Conservation (phyloP, 2,888 invertebrate genomes). For the Eulithis prunata region DNA sequence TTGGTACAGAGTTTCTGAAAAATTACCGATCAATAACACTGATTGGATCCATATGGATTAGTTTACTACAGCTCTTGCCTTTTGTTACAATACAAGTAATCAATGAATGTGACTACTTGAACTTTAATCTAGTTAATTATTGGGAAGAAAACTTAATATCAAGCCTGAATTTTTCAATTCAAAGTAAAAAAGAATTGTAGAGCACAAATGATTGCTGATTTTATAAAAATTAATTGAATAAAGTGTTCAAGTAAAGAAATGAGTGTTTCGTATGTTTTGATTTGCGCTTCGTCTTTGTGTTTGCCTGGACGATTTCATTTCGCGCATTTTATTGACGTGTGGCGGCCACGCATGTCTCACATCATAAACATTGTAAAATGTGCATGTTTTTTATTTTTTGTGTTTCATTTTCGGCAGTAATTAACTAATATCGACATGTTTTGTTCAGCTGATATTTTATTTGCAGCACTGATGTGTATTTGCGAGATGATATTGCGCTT, state of each 20-base stretch:
- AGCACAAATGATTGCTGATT: background rate
- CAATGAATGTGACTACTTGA: no score
- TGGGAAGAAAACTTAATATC: background rate
- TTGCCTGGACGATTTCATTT: slow-evolving; percentile 48
- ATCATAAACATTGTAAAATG: background rate
- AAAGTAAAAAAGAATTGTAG: no score
- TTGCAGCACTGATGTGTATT: slow-evolving; percentile 6
- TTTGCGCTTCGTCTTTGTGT: slow-evolving; percentile 55
- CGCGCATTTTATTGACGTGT: slow-evolving; percentile 33
- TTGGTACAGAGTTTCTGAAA: no score
- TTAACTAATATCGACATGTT: background rate
- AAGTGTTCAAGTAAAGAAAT: slow-evolving; percentile 52
- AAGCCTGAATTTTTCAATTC: no score
- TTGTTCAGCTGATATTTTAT: background rate
- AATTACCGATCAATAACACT: no score
- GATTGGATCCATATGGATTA: no score
- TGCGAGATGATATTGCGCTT: background rate
- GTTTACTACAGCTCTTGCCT: no score
- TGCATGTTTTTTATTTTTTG: slow-evolving; percentile 31
- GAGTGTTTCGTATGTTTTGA: slow-evolving; percentile 44
- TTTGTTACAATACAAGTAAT: no score
- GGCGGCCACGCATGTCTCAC: slow-evolving; percentile 37
- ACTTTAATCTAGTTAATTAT: no score
- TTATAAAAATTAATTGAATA: background rate
- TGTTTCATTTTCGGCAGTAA: slow-evolving; percentile 1